These are phyloP conservation scores for Okapia johnstoni DNA, from an alignment of 2,113 vertebrate species.

Conservation along the genomic window DNA sequence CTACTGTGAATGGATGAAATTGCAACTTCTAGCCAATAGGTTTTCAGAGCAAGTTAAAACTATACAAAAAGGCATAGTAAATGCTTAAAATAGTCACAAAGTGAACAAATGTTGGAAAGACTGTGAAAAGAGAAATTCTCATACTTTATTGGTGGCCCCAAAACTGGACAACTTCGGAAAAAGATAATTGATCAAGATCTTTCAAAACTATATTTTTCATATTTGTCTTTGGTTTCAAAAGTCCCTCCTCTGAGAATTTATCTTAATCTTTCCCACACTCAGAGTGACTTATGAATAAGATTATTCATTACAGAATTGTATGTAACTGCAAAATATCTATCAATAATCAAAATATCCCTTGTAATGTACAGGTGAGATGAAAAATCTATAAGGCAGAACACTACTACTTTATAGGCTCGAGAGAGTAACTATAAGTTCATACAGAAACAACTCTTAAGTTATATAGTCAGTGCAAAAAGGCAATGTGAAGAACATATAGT, in stretches of 20 bases:
- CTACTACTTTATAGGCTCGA: neutral
- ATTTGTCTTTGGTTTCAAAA: neutral
- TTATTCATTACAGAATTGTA: neutral
- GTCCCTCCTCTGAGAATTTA: neutral
- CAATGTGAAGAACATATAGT: neutral
- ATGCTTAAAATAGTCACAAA: neutral
- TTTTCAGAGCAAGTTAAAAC: neutral
- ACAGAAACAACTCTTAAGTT: neutral
- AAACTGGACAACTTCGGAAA: neutral
- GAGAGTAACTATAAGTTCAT: neutral
- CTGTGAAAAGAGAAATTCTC: neutral
- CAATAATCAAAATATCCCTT: neutral
- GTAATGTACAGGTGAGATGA: neutral
- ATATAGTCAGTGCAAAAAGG: neutral
- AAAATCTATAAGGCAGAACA: slow-evolving; percentile 12
- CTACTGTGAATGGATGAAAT: neutral
- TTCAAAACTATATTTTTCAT: neutral
- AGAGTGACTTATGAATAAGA: neutral
- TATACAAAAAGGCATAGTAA: neutral
- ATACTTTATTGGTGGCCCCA: neutral
- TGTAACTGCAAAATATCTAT: neutral
- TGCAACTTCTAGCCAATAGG: neutral
- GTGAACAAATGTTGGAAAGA: neutral
- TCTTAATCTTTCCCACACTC: neutral
- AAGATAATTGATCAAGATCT: neutral